Conservation (phyloP, 2,113 vertebrate genomes). For the Charadrius vociferus region DNA sequence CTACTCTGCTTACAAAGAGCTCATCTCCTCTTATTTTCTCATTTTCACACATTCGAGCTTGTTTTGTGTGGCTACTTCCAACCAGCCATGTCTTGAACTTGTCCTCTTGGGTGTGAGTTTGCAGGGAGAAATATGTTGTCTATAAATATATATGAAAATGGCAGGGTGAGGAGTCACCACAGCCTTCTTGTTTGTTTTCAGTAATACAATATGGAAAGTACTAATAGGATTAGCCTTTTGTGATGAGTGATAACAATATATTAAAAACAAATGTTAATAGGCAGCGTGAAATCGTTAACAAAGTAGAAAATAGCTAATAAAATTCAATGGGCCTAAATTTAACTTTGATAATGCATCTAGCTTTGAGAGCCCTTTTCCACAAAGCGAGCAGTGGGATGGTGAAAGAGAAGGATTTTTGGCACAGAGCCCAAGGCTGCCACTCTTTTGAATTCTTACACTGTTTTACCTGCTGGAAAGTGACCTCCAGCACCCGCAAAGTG, state of each 20-base stretch:
- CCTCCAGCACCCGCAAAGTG: neutral
- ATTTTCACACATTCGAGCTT: neutral
- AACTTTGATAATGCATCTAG: neutral
- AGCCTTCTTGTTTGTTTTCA: conserved; percentile 51
- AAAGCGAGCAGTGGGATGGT: neutral
- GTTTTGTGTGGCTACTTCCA: neutral
- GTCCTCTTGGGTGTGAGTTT: neutral
- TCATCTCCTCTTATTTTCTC: neutral
- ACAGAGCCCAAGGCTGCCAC: neutral
- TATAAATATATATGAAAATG: neutral
- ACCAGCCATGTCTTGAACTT: neutral
- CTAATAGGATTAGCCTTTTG: conserved; percentile 68
- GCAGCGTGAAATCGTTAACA: conserved; percentile 60
- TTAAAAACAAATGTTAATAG: conserved; percentile 68
- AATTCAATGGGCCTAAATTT: conserved; percentile 46
- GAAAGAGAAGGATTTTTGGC: accelerated
- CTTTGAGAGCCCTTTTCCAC: neutral
- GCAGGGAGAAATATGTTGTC: neutral
- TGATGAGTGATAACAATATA: conserved; percentile 66
- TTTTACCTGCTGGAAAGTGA: neutral
- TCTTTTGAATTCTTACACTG: neutral
- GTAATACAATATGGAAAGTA: conserved; percentile 40
- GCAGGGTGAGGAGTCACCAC: neutral
- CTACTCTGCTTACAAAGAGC: neutral
- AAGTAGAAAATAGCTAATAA: conserved; percentile 70